Percentiles rank a stretch among this genome's conserved stretches.
Conservation (phyloP, 2,113 vertebrate species). For the Megaleporinus macrocephalus region DNA sequence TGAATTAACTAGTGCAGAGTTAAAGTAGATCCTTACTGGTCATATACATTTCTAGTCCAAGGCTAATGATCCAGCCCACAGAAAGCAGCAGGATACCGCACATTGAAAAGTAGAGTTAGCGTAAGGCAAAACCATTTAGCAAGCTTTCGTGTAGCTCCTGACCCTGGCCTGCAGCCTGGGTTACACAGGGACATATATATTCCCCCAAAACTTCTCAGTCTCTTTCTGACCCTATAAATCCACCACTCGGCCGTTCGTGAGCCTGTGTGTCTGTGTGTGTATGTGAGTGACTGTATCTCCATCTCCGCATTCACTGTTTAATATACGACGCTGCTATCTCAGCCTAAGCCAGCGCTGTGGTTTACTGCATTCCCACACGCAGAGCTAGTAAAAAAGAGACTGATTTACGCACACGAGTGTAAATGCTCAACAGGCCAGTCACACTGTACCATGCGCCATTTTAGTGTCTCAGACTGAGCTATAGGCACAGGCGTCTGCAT, state of each 20-base stretch:
- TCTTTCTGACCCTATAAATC: constrained; percentile 18
- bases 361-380: constrained; percentile 69
- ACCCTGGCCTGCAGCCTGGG: not conserved
- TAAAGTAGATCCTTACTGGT: not conserved
- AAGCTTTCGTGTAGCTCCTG: not conserved
- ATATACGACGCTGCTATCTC: constrained; percentile 22
- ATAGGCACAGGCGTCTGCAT: constrained; percentile 46
- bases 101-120: not conserved
- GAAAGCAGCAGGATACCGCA: not conserved
- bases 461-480: constrained; percentile 36
- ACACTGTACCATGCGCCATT: constrained; percentile 36
- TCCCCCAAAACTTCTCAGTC: not conserved
- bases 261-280: constrained; percentile 34
- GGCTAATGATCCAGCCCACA: not conserved
- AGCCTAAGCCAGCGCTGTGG: constrained; percentile 41
- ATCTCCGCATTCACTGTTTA: constrained; percentile 27
- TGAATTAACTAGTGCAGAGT: not conserved
- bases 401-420: constrained; percentile 66
- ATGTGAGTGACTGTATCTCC: constrained; percentile 13
- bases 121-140: constrained; percentile 1
- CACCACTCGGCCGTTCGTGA: constrained; percentile 12
- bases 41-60: not conserved
- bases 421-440: constrained; percentile 53
- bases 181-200: not conserved
- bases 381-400: constrained; percentile 64